Conservation (phyloP, 2,797 vertebrate species). For the Sebastes alutus region DNA sequence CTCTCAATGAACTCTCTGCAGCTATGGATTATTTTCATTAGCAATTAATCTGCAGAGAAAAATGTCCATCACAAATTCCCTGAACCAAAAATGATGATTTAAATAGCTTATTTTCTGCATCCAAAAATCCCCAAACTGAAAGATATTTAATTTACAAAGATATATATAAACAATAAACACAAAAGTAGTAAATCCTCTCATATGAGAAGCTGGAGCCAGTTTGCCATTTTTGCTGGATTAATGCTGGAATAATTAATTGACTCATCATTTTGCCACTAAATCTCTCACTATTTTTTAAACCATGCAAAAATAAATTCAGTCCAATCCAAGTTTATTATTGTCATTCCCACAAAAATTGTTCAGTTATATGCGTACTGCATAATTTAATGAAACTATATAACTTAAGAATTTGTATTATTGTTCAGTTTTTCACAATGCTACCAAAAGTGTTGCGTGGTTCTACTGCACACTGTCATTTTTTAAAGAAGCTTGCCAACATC, state of each 20-base stretch:
- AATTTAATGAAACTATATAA: not conserved
- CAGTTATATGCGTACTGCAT: not conserved
- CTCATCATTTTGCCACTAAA: not conserved
- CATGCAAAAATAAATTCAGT: not conserved
- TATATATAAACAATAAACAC: not conserved
- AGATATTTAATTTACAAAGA: not conserved
- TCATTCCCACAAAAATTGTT: not conserved
- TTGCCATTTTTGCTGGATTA: not conserved
- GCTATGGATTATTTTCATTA: not conserved
- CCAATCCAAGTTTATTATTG: not conserved
- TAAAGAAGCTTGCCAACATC: not conserved
- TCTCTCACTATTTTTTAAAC: not conserved
- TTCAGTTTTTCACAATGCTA: not conserved
- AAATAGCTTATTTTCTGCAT: not conserved
- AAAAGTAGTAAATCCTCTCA: not conserved
- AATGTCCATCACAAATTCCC: not conserved
- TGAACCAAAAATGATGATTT: not conserved
- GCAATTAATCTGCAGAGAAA: not conserved
- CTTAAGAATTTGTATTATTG: not conserved
- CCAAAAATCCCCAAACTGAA: not conserved
- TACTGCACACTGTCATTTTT: not conserved
- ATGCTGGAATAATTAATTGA: not conserved
- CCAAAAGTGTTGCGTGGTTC: not conserved
- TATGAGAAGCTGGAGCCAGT: not conserved
- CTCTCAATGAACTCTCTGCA: not conserved